Base-by-base conservation (phyloP, 2,888 invertebrate species). In the Polydrusus cervinus region DNA sequence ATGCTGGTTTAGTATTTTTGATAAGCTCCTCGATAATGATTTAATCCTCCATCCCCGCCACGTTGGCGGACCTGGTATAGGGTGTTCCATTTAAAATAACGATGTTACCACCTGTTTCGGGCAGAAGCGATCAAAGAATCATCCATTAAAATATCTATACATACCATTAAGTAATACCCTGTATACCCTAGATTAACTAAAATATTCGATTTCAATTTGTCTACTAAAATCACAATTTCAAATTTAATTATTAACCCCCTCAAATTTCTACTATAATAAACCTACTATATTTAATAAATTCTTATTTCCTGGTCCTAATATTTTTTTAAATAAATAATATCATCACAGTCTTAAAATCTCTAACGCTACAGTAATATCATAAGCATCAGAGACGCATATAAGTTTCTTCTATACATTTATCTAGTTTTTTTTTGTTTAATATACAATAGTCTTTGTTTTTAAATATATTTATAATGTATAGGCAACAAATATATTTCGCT, bases 281-380 rank as follows among this genome's bases (percentile, higher is more conserved):
- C n/a, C 62, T 45, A 62, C 61, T 45, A 60, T 60, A 16, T 38
- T 38, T 66, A 71, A 64, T 72, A 72, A 72, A 72, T 72, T 72
- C 72, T 66, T 72, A 57, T 20, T 55, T 71, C 61, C 64, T 75
- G 75, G 75, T 75, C 75, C 75, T 75, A 75, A 60, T 49, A 64
- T 53, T 70, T 51, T 64, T 64, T 73, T n/a, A n/a, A 76, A 71
- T 78, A 77, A 79, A 77, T 66, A 74, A 79, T 78, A 79, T 78
- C 79, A 80, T 79, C 80, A 80, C 79, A 78, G 78, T 76, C 74
- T 74, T 78, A 78, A 79, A 67, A 77, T 77, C 78, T 74, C 79
- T 72, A 79, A 74, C 75, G 77, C 76, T 74, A 25, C 75, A 75
- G 57, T 62, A 78, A 76, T 66, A 57, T 47, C 68, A 70, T 40